Percentiles rank a stretch among this genome's conserved stretches.
phyloP scores from a whole-genome alignment of 2,888 invertebrate species.

The Lasioglossum vierecki region DNA sequence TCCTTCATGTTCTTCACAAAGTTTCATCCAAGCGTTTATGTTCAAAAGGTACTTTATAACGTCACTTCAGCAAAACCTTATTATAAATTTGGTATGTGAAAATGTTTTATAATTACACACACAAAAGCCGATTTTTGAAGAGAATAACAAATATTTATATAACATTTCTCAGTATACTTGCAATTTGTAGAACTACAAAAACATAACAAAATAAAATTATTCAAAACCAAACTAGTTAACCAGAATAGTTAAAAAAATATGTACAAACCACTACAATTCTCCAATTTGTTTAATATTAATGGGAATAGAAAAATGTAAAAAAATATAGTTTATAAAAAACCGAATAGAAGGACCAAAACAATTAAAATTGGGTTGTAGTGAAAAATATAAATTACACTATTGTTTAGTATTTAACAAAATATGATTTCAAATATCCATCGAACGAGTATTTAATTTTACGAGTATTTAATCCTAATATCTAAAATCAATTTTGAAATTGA shows the following conservation, averaged over 20 bases:
- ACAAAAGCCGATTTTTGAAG: too few species aligned
- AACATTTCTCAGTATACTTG: background rate
- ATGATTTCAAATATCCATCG: background rate
- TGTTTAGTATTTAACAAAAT: background rate
- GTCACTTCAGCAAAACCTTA: background rate
- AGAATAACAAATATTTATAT: too few species aligned
- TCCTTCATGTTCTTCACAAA: background rate
- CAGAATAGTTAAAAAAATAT: background rate
- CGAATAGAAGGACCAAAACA: background rate
- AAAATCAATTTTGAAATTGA: background rate
- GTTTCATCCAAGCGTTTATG: background rate
- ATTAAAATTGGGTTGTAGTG: background rate
- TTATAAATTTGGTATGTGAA: too few species aligned
- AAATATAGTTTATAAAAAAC: background rate
- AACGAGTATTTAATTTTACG: background rate
- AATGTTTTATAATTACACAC: background rate
- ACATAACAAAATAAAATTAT: background rate
- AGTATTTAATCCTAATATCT: background rate
- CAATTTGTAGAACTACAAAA: too few species aligned
- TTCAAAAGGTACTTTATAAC: background rate
- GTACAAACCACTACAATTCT: background rate
- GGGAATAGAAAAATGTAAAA: background rate
- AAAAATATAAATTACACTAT: background rate
- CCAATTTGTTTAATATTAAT: background rate
- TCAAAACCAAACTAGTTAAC: background rate